phyloP scores from a whole-genome alignment of 2,113 vertebrate species.

The Tympanuchus pallidicinctus region DNA sequence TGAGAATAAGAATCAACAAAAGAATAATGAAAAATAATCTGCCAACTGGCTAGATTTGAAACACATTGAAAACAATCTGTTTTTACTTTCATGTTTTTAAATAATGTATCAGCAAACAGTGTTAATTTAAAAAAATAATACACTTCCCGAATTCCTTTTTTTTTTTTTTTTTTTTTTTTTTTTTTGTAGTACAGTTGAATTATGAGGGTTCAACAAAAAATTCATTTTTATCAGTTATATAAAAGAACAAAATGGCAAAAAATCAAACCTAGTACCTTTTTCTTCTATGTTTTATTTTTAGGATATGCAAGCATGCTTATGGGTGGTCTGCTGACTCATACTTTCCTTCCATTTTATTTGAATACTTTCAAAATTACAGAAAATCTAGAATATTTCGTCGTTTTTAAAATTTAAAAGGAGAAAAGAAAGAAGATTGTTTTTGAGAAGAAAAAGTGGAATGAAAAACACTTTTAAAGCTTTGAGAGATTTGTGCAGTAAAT shows the following conservation, averaged over 20 bases:
- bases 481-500: fast-evolving
- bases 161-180: background rate
- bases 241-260: background rate
- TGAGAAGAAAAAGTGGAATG: background rate
- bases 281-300: background rate
- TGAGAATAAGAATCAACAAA: background rate
- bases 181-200: background rate
- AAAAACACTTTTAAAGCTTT: background rate
- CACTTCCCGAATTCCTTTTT: fast-evolving
- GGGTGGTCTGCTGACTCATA: background rate
- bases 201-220: background rate
- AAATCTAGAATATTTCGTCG: background rate
- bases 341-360: background rate
- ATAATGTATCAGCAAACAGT: background rate
- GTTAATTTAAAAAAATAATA: background rate
- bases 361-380: background rate
- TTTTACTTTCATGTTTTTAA: background rate
- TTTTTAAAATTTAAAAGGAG: background rate
- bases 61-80: background rate
- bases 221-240: background rate
- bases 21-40: background rate
- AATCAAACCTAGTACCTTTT: background rate
- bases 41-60: background rate
- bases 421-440: background rate
- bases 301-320: background rate